These are phyloP conservation scores for Esox lucius DNA, from an alignment of 2,797 vertebrate genomes.

Conservation along the genomic window DNA sequence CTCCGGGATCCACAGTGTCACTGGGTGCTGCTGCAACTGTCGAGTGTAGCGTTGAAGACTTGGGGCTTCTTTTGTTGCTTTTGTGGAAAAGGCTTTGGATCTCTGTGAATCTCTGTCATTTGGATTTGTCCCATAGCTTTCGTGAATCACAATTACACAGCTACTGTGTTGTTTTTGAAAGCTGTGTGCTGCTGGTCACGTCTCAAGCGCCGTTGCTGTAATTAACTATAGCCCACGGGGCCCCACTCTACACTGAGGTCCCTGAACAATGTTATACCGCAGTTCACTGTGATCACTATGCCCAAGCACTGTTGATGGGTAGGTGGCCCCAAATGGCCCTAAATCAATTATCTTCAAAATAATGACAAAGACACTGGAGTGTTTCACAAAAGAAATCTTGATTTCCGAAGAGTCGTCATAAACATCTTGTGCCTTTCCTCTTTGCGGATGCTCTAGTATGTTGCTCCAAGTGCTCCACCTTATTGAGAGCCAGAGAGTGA, in stretches of 20 bases:
- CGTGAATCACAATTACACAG: slow-evolving; percentile 6
- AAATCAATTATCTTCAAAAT: slow-evolving; percentile 22
- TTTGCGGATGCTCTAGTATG: slow-evolving; percentile 16
- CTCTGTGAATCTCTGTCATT: slow-evolving; percentile 12
- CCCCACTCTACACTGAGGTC: slow-evolving; percentile 38
- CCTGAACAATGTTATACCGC: slow-evolving; percentile 30
- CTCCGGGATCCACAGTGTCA: background rate
- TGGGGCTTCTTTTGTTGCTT: slow-evolving; percentile 6
- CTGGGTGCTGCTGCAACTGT: background rate
- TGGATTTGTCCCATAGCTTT: slow-evolving; percentile 7
- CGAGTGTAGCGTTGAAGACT: background rate
- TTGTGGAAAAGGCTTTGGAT: slow-evolving; percentile 7
- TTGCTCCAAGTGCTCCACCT: slow-evolving; percentile 36
- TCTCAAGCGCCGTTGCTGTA: slow-evolving; percentile 46
- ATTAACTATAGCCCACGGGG: slow-evolving; percentile 51
- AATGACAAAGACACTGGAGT: slow-evolving; percentile 16
- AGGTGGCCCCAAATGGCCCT: slow-evolving; percentile 25
- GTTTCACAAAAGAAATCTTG: slow-evolving; percentile 21
- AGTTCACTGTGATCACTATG: slow-evolving; percentile 28
- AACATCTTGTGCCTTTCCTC: slow-evolving; percentile 18
- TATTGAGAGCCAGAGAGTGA: slow-evolving; percentile 29
- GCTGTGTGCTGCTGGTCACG: slow-evolving; percentile 41
- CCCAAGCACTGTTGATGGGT: slow-evolving; percentile 25
- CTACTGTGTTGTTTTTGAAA: slow-evolving; percentile 15
- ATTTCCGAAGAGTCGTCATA: background rate